Evolutionary conservation across 2,888 invertebrate species (phyloP), one percentile per base, ranked within the genome.

Genomic region (Eristalinus sepulchralis): DNA sequence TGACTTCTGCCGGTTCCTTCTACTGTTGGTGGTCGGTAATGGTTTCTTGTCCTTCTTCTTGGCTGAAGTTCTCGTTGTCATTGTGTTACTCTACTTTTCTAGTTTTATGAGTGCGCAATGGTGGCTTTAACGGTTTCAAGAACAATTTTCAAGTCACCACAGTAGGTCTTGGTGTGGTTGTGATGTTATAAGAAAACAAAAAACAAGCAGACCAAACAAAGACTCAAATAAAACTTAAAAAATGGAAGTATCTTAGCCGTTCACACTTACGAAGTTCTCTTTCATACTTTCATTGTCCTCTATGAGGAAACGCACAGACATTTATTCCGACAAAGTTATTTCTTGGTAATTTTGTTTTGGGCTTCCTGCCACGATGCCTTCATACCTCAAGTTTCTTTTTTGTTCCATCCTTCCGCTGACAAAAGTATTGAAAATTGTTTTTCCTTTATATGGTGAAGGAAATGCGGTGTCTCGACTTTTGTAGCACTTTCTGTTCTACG

Each of bases 301-400:
- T 57, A 47, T 55, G 66, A 79, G 66, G 75, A 76, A 80, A 66
- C 71, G 80, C 70, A 72, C 47, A 68, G 47, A 71, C 63, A 81
- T 75, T 81, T 68, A 75, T 75, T 62, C 80, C 63, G 68, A 59
- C 62, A 75, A 70, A 68, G 75, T 81, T 64, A 70, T 75, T 81
- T 34, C 68, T 59, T 55, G 39, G 68, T 68, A 71, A 53, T 67
- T 75, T 81, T 75, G 57, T 68, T 60, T 62, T 63, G 68, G n/a
- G 73, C 13, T 73, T 81, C 68, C 63, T 55, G 39, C 31, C 31
- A 20, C 11, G 55, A 73, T 36, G 60, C 66, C 34, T 20, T 31
- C 59, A 34, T 80, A 20, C 66, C 66, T 66, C 53, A 59, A 34
- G 17, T 34, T 0, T 67, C 60, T 60, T 22, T 4, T 22, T 31